Percentiles rank a stretch among this genome's conserved stretches.
These are phyloP conservation scores for Semotilus atromaculatus DNA, from an alignment of 2,797 vertebrate genomes.

Conservation along the genomic window DNA sequence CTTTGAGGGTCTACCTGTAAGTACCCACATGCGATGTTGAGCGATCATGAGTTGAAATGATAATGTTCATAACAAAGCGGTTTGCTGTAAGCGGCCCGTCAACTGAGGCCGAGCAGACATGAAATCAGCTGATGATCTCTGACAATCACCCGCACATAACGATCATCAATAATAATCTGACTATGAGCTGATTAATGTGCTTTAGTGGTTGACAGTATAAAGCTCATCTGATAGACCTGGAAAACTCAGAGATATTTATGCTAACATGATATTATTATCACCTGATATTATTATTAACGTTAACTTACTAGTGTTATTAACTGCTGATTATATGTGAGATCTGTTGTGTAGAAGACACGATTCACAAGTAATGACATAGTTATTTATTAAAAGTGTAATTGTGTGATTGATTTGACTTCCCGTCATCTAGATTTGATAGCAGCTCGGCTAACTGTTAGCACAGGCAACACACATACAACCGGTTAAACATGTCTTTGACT, in stretches of 20 bases:
- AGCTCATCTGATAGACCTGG: background rate
- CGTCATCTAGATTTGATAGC: slow-evolving; percentile 7
- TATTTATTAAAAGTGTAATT: background rate
- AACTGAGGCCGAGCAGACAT: slow-evolving; percentile 29
- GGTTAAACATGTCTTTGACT: slow-evolving; percentile 7
- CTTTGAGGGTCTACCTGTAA: slow-evolving; percentile 57
- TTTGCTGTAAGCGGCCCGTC: slow-evolving; percentile 23
- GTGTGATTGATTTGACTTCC: background rate
- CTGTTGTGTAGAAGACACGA: background rate
- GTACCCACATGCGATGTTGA: slow-evolving; percentile 36
- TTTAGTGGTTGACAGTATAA: background rate
- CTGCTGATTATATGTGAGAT: background rate
- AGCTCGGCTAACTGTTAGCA: slow-evolving; percentile 30
- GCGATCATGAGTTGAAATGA: background rate
- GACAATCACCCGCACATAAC: slow-evolving; percentile 2
- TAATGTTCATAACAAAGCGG: slow-evolving; percentile 8
- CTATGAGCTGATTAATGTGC: background rate
- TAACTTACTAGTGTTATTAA: background rate
- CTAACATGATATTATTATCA: background rate
- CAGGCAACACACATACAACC: background rate
- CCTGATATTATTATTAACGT: background rate
- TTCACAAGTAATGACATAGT: background rate
- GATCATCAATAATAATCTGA: background rate
- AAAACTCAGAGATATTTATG: background rate
- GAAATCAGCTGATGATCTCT: slow-evolving; percentile 32